Evolutionary conservation across 1,140 invertebrate species (phyloP).

Genomic region (Drosophila serrata): DNA sequence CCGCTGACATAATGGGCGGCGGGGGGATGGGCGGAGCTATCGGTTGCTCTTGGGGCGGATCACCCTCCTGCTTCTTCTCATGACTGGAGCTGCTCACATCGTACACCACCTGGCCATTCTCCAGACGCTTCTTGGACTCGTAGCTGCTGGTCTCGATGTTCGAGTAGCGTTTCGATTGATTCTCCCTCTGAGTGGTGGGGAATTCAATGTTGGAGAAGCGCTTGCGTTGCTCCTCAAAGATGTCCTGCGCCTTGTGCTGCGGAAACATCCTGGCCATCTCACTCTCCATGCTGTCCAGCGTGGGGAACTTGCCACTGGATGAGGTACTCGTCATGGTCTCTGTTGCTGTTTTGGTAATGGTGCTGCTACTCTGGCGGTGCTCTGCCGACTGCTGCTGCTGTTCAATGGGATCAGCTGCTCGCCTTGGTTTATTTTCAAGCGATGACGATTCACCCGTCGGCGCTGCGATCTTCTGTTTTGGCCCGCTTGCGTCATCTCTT

Average conservation of each 20-base stretch:
- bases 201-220: constrained; percentile 79
- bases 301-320: constrained; percentile 51
- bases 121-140: constrained; percentile 74
- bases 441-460: constrained; percentile 59
- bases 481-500: constrained; percentile 77
- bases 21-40: constrained; percentile 62
- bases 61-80: constrained; percentile 60
- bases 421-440: constrained; percentile 81
- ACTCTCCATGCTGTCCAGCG: constrained; percentile 65
- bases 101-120: constrained; percentile 80
- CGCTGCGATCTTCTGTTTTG: constrained; percentile 53
- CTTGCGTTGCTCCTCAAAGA: constrained; percentile 76
- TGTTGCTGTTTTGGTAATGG: constrained; percentile 23
- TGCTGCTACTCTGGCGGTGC: constrained; percentile 50
- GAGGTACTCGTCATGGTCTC: constrained; percentile 37
- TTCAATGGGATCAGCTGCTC: constrained; percentile 46
- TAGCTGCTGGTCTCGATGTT: constrained; percentile 80
- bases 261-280: constrained; percentile 77
- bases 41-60: constrained; percentile 16
- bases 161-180: constrained; percentile 72
- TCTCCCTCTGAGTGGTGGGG: constrained; percentile 17
- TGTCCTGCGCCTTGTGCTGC: constrained; percentile 51
- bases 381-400: constrained; percentile 43
- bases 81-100: constrained; percentile 64
- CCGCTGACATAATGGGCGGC: constrained; percentile 83